phyloP scores from a whole-genome alignment of 2,888 invertebrate species.

The Aplocera efformata region DNA sequence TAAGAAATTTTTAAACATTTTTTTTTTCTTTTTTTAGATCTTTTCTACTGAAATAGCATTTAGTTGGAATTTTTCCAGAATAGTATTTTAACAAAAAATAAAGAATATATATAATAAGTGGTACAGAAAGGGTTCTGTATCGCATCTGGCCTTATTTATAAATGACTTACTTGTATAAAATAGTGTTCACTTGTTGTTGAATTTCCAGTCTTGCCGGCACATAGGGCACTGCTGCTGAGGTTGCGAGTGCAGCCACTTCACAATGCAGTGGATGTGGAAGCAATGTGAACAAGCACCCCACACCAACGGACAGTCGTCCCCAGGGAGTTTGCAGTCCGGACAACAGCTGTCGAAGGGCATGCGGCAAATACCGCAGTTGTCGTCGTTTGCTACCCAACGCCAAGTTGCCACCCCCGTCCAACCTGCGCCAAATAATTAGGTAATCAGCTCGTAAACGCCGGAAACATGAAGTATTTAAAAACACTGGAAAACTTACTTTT shows the following conservation, averaged over 20 bases:
- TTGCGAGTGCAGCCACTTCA: constrained; percentile 98
- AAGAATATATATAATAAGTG: no score
- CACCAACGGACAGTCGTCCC: constrained; percentile 98
- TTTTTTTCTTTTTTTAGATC: no score
- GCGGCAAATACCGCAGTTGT: constrained; percentile 99
- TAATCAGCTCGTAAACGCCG: constrained; percentile 6
- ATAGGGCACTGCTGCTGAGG: constrained; percentile 95
- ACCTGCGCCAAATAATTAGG: constrained; percentile 65
- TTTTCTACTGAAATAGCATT: no score
- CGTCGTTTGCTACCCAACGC: constrained; percentile 99
- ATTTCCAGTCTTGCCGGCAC: constrained; percentile 99
- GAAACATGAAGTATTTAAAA: not conserved
- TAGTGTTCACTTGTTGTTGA: constrained; percentile 86
- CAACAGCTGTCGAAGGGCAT: constrained; percentile 99
- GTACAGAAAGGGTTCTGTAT: no score
- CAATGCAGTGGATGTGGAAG: constrained; percentile 99
- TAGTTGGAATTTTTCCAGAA: no score
- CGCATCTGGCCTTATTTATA: no score
- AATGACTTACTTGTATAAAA: not conserved
- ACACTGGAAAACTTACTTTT: constrained; percentile 73
- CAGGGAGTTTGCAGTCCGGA: constrained; percentile 97
- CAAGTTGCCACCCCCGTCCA: constrained; percentile 98
- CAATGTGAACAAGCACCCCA: constrained; percentile 99
- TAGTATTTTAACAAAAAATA: no score
- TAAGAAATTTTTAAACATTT: no score